A percentile compares a stretch with the other conserved stretches of the same genome.
These are phyloP conservation scores for Palythoa grandis DNA, from an alignment of 92 coral and sea anemone genomes.

Conservation along the genomic window DNA sequence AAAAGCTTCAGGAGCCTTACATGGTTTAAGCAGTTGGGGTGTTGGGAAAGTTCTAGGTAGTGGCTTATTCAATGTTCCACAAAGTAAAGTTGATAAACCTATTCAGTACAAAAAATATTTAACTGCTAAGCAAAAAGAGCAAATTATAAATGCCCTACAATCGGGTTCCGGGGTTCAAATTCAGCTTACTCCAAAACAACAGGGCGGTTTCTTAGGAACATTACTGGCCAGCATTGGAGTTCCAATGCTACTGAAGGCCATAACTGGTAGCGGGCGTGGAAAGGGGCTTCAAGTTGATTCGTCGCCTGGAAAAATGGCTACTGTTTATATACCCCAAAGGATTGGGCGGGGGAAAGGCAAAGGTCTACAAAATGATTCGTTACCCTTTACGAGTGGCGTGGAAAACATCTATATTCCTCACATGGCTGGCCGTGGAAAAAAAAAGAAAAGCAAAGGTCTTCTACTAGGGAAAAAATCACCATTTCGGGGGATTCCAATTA, in stretches of 20 bases:
- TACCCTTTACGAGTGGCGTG: too few relatives aligned
- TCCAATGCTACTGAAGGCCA: not conserved
- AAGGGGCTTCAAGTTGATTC: slow-evolving; percentile 17
- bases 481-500: slow-evolving; percentile 31
- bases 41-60: not conserved
- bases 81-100: slow-evolving; percentile 27
- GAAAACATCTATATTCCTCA: too few relatives aligned
- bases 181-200: slow-evolving; percentile 7
- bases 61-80: too few relatives aligned
- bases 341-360: too few relatives aligned
- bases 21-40: slow-evolving; percentile 22
- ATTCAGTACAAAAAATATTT: slow-evolving; percentile 20
- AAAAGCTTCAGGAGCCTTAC: slow-evolving; percentile 8
- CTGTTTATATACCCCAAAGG: not conserved
- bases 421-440: too few relatives aligned
- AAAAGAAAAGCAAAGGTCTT: slow-evolving; percentile 47
- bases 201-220: slow-evolving; percentile 12
- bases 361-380: too few relatives aligned
- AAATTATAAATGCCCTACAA: slow-evolving; percentile 13
- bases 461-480: slow-evolving; percentile 49
- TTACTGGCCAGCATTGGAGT: too few relatives aligned
- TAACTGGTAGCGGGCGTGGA: slow-evolving; percentile 14
- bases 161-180: slow-evolving; percentile 30
- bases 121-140: slow-evolving; percentile 26
- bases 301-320: not conserved